Percentiles rank a stretch among this genome's conserved stretches.
Conservation (phyloP, 2,888 invertebrate species). For the Anthrax anthrax region DNA sequence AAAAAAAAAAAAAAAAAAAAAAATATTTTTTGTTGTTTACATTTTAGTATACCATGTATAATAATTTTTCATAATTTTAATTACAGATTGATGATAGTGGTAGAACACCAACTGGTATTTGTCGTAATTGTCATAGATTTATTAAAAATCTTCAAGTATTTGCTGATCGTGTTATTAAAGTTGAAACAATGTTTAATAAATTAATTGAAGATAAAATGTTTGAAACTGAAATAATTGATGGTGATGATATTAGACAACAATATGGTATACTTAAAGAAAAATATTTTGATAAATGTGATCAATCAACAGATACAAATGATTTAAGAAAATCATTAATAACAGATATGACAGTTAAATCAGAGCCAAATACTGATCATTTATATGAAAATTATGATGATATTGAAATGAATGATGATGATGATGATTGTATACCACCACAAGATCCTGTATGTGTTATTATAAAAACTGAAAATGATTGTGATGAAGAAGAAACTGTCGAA, state of each 20-base stretch:
- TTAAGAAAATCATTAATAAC: not conserved
- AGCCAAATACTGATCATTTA: not conserved
- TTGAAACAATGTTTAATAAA: conserved; percentile 8
- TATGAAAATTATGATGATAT: not conserved
- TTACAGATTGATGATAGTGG: conserved; percentile 9
- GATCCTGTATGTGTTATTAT: not conserved
- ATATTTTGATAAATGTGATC: conserved; percentile 1
- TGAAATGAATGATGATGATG: not conserved
- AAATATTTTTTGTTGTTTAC: not conserved
- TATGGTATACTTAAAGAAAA: conserved; percentile 4
- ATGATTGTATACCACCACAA: not conserved
- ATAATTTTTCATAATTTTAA: not conserved
- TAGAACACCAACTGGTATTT: conserved; percentile 8
- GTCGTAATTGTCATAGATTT: conserved; percentile 8
- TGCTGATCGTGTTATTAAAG: conserved; percentile 8
- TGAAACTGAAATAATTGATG: not conserved
- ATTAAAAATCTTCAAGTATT: conserved; percentile 4
- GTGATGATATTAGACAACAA: conserved; percentile 3
- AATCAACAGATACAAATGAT: conserved; percentile 10
- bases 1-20: too few relatives aligned
- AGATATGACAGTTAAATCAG: not conserved
- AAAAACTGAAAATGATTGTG: not conserved
- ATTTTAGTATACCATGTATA: too few relatives aligned
- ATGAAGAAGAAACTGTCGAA: not conserved
- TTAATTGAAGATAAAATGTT: conserved; percentile 5